Conservation (phyloP, 1,140 invertebrate species). For the Zophobas atratus region DNA sequence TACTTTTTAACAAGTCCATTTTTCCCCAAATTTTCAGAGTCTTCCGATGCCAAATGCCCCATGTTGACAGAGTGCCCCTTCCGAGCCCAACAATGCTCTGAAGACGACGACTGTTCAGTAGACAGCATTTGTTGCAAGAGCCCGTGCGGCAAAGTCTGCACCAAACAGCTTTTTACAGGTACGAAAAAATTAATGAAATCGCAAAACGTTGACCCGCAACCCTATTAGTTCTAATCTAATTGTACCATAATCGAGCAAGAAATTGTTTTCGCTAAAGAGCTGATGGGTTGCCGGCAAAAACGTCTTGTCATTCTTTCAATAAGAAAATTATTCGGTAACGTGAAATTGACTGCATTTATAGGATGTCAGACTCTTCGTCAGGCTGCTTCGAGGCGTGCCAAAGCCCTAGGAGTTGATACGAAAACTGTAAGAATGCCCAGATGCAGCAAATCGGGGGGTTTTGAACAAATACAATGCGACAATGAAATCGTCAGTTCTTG, state of each 20-base stretch:
- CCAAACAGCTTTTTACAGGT: constrained; percentile 68
- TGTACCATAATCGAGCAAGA: background rate
- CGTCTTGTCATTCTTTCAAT: background rate
- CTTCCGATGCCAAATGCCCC: constrained; percentile 61
- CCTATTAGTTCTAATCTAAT: constrained; percentile 7
- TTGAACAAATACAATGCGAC: constrained; percentile 84
- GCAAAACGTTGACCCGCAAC: background rate
- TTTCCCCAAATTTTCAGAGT: constrained; percentile 6
- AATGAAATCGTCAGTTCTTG: constrained; percentile 78
- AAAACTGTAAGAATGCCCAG: constrained; percentile 76
- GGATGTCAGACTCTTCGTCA: constrained; percentile 80
- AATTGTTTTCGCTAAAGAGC: constrained; percentile 4
- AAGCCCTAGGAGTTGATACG: constrained; percentile 71
- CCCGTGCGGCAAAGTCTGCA: constrained; percentile 68
- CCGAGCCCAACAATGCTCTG: constrained; percentile 63
- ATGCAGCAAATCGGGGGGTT: constrained; percentile 80
- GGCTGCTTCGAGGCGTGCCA: constrained; percentile 75
- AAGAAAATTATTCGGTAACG: constrained; percentile 6
- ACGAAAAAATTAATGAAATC: constrained; percentile 32
- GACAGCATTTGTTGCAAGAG: constrained; percentile 68
- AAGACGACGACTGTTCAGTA: constrained; percentile 66
- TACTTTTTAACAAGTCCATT: background rate
- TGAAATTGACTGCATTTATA: constrained; percentile 55
- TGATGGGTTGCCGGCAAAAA: background rate
- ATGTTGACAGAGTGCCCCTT: constrained; percentile 67